These are phyloP conservation scores for Ylistrum balloti DNA, from an alignment of 1,140 invertebrate genomes.

Conservation along the genomic window DNA sequence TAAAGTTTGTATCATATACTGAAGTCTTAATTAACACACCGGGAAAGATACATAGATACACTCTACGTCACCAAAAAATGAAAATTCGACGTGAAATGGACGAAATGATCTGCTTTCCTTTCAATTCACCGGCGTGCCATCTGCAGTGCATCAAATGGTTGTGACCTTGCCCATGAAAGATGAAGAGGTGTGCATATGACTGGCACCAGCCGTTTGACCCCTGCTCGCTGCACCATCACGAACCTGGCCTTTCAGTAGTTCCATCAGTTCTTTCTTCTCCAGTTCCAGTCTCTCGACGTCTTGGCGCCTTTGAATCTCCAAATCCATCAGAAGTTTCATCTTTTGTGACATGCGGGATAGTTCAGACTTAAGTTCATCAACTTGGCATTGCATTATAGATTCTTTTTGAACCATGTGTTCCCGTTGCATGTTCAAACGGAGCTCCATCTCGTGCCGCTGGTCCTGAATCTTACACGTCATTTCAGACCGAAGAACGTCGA, in stretches of 20 bases:
- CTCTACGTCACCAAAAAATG: no score
- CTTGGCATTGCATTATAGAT: constrained; percentile 68
- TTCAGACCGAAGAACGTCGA: constrained; percentile 75
- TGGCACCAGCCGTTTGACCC: background rate
- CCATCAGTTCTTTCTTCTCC: constrained; percentile 73
- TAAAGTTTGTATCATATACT: no score
- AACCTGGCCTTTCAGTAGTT: constrained; percentile 58
- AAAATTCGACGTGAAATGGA: no score
- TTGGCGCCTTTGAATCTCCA: constrained; percentile 66
- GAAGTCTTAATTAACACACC: no score
- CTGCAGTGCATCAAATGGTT: constrained; percentile 51
- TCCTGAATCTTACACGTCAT: constrained; percentile 75
- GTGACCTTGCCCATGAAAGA: constrained; percentile 62
- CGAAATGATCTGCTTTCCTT: no score
- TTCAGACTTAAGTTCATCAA: constrained; percentile 72
- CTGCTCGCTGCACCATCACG: constrained; percentile 21
- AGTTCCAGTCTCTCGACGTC: constrained; percentile 74
- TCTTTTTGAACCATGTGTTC: constrained; percentile 79
- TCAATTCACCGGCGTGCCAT: no score
- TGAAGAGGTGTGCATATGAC: constrained; percentile 7
- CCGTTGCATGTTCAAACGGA: constrained; percentile 76
- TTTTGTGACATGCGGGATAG: constrained; percentile 66
- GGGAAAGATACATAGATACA: no score
- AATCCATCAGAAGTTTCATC: constrained; percentile 72
- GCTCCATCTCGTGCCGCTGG: constrained; percentile 73